Base-by-base conservation (phyloP, 2,113 vertebrate species). In the Diphyllodes magnificus region DNA sequence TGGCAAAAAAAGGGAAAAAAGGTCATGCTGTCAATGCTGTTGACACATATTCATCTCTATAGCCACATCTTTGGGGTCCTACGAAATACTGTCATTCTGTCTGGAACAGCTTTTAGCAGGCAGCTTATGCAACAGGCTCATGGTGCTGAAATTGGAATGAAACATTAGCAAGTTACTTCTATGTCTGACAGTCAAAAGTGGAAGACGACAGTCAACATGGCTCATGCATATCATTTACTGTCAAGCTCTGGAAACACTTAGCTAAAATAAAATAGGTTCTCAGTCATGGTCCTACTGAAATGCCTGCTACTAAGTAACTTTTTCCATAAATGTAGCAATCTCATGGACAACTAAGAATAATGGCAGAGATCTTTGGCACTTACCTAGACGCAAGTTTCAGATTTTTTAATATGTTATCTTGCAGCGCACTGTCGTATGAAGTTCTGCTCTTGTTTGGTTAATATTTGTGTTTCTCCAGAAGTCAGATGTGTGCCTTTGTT, bases 111-210 rank as follows among this genome's bases (percentile, higher is more conserved):
- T 96, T 95, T 93, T 84, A 87, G 92, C 91, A 95, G 64, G 84
- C 80, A 94, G n/a, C 47, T 82, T 92, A 84, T 7, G 51, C 90
- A 85, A 75, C 59, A 80, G 73, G 76, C 80, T 90, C 83, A 16
- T 53, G 78, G 57, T 1, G 4, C 88, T 84, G 93, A 79, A 83
- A 75, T 88, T 92, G 80, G 90, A 96, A 64, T 25, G 77, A 76
- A 93, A 75, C 78, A 37, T 90, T 90, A 95, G 59, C 79, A 86
- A 93, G 90, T 96, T 90, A 50, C 88, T 90, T 79, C 49, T 59
- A 22, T 92, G 92, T 94, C 95, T 96, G 94, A 72, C 88, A 95
- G 93, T 87, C 82, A 94, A 22, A 94, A 91, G 50, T 92, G 69
- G 90, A 91, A 85, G 81, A 92, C 81, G 87, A 61, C 93, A 86